A percentile compares a stretch with the other conserved stretches of the same genome.
phyloP scores from a whole-genome alignment of 1,140 invertebrate species.

The Globodera rostochiensis region DNA sequence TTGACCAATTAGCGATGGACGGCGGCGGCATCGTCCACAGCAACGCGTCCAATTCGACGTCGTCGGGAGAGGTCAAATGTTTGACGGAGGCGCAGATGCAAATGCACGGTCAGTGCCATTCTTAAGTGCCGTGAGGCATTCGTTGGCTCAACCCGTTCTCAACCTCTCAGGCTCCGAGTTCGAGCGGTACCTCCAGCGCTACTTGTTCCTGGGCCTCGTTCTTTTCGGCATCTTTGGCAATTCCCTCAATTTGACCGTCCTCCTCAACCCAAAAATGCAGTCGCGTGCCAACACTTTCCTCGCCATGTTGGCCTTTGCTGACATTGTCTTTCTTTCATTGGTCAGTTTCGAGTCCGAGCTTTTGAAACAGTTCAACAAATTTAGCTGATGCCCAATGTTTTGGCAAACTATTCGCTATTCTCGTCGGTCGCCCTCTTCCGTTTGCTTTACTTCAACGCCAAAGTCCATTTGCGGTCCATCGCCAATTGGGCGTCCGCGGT shows the following conservation, averaged over 20 bases:
- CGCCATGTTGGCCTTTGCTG: slow-evolving; percentile 56
- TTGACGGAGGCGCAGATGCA: slow-evolving; percentile 21
- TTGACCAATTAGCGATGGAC: not conserved
- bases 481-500: slow-evolving; percentile 64
- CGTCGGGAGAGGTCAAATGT: slow-evolving; percentile 2
- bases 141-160: not conserved
- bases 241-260: slow-evolving; percentile 57
- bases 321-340: slow-evolving; percentile 57
- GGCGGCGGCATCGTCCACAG: slow-evolving; percentile 6
- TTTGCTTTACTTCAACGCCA: slow-evolving; percentile 57
- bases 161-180: slow-evolving; percentile 43
- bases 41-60: not conserved
- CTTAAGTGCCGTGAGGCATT: not conserved
- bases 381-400: slow-evolving; percentile 55
- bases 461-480: slow-evolving; percentile 59
- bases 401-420: slow-evolving; percentile 60
- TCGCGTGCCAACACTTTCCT: slow-evolving; percentile 62
- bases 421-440: slow-evolving; percentile 57
- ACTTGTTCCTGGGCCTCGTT: slow-evolving; percentile 57
- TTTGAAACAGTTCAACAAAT: not conserved
- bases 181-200: slow-evolving; percentile 61
- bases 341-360: not conserved
- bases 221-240: slow-evolving; percentile 64
- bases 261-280: slow-evolving; percentile 60
- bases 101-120: slow-evolving; percentile 20